Evolutionary conservation across 2,113 vertebrate genomes (phyloP).

Genomic region (Anolis sagrei): DNA sequence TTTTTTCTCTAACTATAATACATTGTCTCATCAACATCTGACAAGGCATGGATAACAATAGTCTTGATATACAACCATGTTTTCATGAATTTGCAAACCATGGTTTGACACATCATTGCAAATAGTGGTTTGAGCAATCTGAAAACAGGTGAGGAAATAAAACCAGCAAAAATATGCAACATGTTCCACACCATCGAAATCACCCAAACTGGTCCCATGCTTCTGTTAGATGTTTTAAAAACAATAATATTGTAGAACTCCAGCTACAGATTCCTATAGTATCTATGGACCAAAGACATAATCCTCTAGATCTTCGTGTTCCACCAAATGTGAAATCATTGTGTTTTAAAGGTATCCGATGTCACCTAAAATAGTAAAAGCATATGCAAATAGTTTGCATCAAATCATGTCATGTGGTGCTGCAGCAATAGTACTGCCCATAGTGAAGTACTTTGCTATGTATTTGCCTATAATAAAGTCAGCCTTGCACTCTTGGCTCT

Average conservation of each 20-base stretch:
- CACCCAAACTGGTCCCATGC: not conserved
- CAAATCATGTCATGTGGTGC: not conserved
- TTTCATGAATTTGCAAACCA: not conserved
- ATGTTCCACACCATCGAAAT: not conserved
- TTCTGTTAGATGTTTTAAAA: not conserved
- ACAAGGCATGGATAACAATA: not conserved
- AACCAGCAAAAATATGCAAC: not conserved
- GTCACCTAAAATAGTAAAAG: not conserved
- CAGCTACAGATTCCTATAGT: not conserved
- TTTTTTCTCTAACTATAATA: not conserved
- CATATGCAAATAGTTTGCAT: not conserved
- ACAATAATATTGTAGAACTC: not conserved
- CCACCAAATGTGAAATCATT: not conserved
- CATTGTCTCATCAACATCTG: not conserved
- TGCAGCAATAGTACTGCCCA: conserved; percentile 9
- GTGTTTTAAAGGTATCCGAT: not conserved
- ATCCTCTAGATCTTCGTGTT: not conserved
- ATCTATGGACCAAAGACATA: not conserved
- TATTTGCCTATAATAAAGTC: not conserved
- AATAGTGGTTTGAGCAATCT: not conserved
- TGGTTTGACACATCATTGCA: not conserved
- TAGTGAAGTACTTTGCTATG: not conserved
- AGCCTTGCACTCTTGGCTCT: not conserved
- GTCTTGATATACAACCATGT: not conserved
- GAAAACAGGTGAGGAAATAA: not conserved